Evolutionary conservation across 2,113 vertebrate species (phyloP), one percentile per base, ranked within the genome.

Genomic region (Poeciliopsis turrubarensis): DNA sequence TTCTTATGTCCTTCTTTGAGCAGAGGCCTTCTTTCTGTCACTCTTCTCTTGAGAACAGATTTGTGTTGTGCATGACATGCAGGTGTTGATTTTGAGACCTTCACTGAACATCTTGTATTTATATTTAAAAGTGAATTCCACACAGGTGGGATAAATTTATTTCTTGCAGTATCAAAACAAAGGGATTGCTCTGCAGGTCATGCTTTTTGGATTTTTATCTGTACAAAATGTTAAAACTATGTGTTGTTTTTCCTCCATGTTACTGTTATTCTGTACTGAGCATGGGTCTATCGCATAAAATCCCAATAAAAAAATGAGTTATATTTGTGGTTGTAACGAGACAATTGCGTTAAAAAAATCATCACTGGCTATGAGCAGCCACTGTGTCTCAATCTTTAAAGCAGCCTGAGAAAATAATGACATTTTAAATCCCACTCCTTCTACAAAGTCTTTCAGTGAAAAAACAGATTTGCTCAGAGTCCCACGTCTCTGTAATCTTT

Each of bases 361-460:
- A 8, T 6, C 22, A 25, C 5, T 7, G 5, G 17, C 47, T 22
- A 54, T 6, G 0, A 54, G 17, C 8, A 22, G 47, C 6, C 15
- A 22, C 6, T 9, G 19, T 54, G 47, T 26, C 11, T 11, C n/a
- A 32, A 31, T 61, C 60, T 69, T 72, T 37, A 66, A 79, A 68
- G 34, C 15, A 26, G 19, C n/a, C 39, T 68, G 29, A 44, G 15
- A 67, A 77, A 79, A 76, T 70, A 31, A 66, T 17, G n/a, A 19
- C n/a, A 26, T 57, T 78, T 73, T 39, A 81, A 77, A 71, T 41
- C 72, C 60, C 69, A 29, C 57, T 68, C 30, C 22, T 60, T n/a
- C 27, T 72, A 63, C 14, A 41, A 9, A 25, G 22, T 14, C 44
- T 69, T 44, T 44, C 7, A 77, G 32, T 63, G 69, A 32, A 76